Conservation (phyloP, 2,888 invertebrate species). For the Chrysina gloriosa region DNA sequence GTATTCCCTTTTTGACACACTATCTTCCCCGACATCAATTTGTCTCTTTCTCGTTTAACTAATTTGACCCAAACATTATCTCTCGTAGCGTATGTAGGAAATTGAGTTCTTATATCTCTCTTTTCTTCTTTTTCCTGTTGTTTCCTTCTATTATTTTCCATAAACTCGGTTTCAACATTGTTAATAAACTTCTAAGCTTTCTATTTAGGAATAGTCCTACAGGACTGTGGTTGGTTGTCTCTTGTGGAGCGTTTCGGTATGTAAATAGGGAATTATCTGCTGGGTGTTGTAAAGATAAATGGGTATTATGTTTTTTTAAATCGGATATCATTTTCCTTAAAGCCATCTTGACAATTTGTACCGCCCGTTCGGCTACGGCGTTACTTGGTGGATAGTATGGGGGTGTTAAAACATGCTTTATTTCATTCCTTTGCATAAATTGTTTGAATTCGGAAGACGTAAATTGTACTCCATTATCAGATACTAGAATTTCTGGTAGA, state of each 20-base stretch:
- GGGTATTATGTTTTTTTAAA: too few species aligned
- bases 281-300: too few species aligned
- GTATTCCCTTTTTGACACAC: background rate
- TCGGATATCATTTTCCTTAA: conserved; percentile 9
- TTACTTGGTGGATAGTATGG: background rate
- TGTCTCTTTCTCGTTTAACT: background rate
- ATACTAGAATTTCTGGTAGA: background rate
- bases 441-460: too few species aligned
- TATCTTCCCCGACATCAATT: background rate
- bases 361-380: background rate
- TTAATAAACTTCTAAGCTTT: too few species aligned
- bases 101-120: background rate
- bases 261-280: too few species aligned
- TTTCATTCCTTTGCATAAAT: too few species aligned
- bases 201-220: too few species aligned
- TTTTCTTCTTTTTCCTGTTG: background rate
- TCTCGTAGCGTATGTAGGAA: too few species aligned
- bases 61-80: too few species aligned
- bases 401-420: too few species aligned
- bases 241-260: too few species aligned
- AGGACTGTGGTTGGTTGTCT: too few species aligned
- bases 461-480: background rate
- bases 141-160: background rate
- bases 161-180: background rate
- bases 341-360: background rate